Base-by-base conservation (phyloP, 2,797 vertebrate genomes). In the Periophthalmus magnuspinnatus region DNA sequence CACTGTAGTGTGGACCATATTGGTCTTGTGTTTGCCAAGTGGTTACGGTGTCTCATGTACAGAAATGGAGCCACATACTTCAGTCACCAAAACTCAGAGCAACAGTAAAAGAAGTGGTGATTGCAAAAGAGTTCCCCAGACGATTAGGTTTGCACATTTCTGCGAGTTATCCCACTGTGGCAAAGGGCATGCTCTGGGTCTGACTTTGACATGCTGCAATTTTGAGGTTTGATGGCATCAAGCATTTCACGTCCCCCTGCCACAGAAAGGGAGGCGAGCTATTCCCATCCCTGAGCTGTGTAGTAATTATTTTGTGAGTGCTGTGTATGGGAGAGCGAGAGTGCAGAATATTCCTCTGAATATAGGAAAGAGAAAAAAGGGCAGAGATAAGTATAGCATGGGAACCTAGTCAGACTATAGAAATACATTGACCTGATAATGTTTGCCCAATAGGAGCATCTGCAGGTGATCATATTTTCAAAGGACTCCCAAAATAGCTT, bases 211-310 rank as follows among this genome's bases (percentile, higher is more conserved):
- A 81, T 75, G 82, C 85, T 92, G 89, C 88, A 93, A 92, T 93
- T 93, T 92, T 90, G 93, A 92, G 91, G 90, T 90, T 91, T 88
- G 80, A 87, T 85, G 88, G 86, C 86, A 86, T 84, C 84, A 86
- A 91, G 87, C 75, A 73, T 86, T 91, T 89, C 88, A 85, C 84
- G 79, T 86, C 86, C 85, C 85, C 89, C 76, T 80, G 77, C 85
- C 86, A 71, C 86, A 80, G 87, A 92, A 93, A 91, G 88, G 90
- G 86, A 93, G 89, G 81, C 86, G 86, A 89, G 81, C 86, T 83
- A 75, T 85, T 86, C 85, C 81, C 84, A 78, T 93, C 82, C 89
- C 89, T 88, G 89, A 74, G 88, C 89, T 87, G 88, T 86, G 84
- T 89, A 85, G 90, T 93, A 93, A 93, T 93, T 93, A 93, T 82